phyloP scores from a whole-genome alignment of 2,888 invertebrate genomes.

The Litoditis marina region DNA sequence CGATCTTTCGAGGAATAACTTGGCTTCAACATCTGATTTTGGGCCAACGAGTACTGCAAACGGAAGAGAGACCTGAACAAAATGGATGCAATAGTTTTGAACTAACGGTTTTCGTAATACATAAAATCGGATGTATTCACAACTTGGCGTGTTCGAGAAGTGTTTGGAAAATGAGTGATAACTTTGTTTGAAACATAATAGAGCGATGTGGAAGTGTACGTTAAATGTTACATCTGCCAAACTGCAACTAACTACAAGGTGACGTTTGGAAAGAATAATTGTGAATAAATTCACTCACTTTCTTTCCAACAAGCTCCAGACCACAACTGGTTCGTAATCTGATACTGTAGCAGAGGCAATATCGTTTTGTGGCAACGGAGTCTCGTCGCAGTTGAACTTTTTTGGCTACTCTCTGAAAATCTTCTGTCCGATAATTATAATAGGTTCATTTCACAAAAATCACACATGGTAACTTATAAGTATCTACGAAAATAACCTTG shows the following conservation, averaged over 20 bases:
- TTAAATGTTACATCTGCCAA: too few relatives aligned
- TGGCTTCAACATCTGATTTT: conserved; percentile 59
- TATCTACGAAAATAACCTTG: too few relatives aligned
- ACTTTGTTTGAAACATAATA: too few relatives aligned
- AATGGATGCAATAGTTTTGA: too few relatives aligned
- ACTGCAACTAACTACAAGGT: not conserved
- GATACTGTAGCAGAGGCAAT: conserved; percentile 58
- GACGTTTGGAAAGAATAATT: not conserved
- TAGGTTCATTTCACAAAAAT: too few relatives aligned
- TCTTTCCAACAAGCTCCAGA: conserved; percentile 55
- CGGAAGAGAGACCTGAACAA: conserved; percentile 54
- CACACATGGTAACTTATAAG: too few relatives aligned
- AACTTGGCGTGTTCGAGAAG: too few relatives aligned
- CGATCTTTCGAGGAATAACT: conserved; percentile 57
- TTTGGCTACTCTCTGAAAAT: conserved; percentile 57
- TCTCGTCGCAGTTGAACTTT: conserved; percentile 60
- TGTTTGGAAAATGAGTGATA: too few relatives aligned
- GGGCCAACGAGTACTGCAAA: conserved; percentile 61
- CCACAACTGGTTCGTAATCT: conserved; percentile 52
- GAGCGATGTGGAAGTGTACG: too few relatives aligned
- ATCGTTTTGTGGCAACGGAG: conserved; percentile 56
- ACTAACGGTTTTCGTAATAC: too few relatives aligned
- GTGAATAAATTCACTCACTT: conserved; percentile 12
- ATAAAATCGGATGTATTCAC: too few relatives aligned
- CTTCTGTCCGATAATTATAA: too few relatives aligned